Conservation (phyloP, 1,140 invertebrate genomes). For the Orius laevigatus region DNA sequence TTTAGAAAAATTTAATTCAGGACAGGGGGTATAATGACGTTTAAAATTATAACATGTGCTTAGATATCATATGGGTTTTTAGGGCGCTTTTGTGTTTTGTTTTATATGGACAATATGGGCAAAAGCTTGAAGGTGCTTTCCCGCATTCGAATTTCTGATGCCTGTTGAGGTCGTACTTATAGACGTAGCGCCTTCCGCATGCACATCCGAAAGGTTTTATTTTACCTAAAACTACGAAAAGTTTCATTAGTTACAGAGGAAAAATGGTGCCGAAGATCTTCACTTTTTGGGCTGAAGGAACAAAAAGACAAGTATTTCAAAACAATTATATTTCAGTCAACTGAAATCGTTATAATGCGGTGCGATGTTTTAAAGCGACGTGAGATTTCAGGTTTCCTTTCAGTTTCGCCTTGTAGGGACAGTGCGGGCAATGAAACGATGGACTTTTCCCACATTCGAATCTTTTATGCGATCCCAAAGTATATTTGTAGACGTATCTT, state of each 20-base stretch:
- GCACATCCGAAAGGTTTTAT: neutral
- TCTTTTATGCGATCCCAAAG: slow-evolving; percentile 28
- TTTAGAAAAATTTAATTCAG: neutral
- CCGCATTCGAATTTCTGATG: slow-evolving; percentile 33
- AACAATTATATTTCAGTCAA: neutral
- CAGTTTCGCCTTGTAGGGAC: slow-evolving; percentile 27
- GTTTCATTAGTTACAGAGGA: neutral
- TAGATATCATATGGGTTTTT: no score
- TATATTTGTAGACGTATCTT: slow-evolving; percentile 18
- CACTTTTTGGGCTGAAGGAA: neutral
- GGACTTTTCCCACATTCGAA: slow-evolving; percentile 35
- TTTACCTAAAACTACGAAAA: neutral
- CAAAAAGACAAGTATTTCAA: neutral
- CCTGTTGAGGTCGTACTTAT: slow-evolving; percentile 34
- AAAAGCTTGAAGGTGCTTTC: slow-evolving; percentile 35
- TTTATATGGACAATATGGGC: slow-evolving; percentile 33
- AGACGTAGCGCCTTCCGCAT: slow-evolving; percentile 28
- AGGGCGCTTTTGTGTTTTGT: slow-evolving; percentile 20
- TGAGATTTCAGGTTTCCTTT: slow-evolving; percentile 32
- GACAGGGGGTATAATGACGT: no score
- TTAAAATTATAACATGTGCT: no score
- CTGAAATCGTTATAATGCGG: neutral
- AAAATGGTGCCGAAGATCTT: neutral
- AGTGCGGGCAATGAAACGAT: slow-evolving; percentile 25
- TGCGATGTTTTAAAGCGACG: slow-evolving; percentile 17